Conservation (phyloP, 2,797 vertebrate species). For the Eulemur mongoz region DNA sequence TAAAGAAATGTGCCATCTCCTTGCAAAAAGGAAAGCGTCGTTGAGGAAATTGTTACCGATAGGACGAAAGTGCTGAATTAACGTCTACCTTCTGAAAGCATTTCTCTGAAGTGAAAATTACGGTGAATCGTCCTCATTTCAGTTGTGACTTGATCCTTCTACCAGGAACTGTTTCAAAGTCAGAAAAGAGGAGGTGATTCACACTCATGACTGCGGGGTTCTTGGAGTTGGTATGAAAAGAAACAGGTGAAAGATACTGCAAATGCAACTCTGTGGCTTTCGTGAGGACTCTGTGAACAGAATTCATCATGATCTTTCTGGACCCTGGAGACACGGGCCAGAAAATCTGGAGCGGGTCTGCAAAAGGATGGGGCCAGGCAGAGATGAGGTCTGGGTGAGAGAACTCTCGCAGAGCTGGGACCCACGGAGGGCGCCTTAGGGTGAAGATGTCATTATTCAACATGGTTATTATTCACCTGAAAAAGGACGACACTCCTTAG, state of each 20-base stretch:
- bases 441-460: neutral
- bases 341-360: fast-evolving
- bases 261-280: fast-evolving
- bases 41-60: neutral
- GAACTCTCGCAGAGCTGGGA: fast-evolving
- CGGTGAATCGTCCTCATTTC: fast-evolving
- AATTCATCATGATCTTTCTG: too few species aligned
- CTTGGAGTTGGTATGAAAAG: neutral
- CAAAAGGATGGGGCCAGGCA: fast-evolving
- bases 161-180: neutral
- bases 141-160: neutral
- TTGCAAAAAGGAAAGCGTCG: neutral
- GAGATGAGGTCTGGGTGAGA: fast-evolving
- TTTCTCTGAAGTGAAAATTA: neutral
- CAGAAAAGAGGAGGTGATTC: neutral
- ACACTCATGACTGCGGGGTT: fast-evolving
- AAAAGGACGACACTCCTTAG: fast-evolving
- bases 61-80: neutral
- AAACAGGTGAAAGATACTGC: neutral
- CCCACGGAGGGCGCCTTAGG: fast-evolving
- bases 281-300: fast-evolving
- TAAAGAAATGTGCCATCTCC: neutral
- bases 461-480: fast-evolving
- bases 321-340: fast-evolving
- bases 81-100: neutral